These are phyloP conservation scores for Neoarius graeffei DNA, from an alignment of 2,113 vertebrate genomes.

Conservation along the genomic window DNA sequence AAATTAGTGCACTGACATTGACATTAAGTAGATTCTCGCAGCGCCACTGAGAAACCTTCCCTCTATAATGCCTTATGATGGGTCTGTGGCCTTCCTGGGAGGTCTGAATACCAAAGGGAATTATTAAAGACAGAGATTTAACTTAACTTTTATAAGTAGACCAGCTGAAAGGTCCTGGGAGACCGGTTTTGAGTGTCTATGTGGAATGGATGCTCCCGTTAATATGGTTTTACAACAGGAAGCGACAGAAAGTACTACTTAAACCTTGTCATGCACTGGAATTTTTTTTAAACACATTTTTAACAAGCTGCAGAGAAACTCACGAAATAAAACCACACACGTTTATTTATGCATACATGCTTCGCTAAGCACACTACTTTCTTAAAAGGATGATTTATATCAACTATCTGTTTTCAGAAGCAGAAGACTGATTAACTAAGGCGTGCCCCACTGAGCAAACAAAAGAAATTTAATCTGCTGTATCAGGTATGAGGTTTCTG, in stretches of 20 bases:
- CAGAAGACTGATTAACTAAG: neutral
- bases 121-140: conserved; percentile 73
- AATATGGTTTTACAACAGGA: conserved; percentile 45
- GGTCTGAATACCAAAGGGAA: conserved; percentile 69
- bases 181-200: conserved; percentile 55
- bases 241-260: neutral
- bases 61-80: conserved; percentile 61
- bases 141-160: conserved; percentile 64
- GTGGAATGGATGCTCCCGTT: conserved; percentile 43
- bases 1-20: conserved; percentile 69
- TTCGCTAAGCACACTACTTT: neutral
- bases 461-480: conserved; percentile 35
- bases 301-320: neutral
- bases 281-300: neutral
- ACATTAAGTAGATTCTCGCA: conserved; percentile 67
- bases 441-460: conserved; percentile 19
- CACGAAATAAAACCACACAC: neutral
- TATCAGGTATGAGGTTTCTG: conserved; percentile 44
- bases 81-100: conserved; percentile 60
- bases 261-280: neutral
- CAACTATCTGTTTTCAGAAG: neutral
- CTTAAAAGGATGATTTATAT: neutral
- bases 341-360: neutral
- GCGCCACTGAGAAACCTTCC: conserved; percentile 41
- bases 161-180: conserved; percentile 66